phyloP scores from a whole-genome alignment of 1,140 invertebrate genomes.

The Thaumetopoea pityocampa region DNA sequence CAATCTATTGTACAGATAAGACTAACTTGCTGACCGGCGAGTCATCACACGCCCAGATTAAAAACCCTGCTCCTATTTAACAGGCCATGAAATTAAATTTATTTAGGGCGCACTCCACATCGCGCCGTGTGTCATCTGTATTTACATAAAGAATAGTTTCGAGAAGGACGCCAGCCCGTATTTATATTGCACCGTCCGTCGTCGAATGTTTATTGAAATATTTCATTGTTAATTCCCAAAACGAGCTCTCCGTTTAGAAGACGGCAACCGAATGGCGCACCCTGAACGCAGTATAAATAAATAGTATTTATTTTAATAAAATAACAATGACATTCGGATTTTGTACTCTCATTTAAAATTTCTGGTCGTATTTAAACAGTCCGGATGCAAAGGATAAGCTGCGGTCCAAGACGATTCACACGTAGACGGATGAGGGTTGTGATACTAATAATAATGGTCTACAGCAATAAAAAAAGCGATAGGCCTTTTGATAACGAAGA shows the following conservation, averaged over 20 bases:
- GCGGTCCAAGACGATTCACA: constrained; percentile 39
- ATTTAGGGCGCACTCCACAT: constrained; percentile 62
- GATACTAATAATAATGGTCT: constrained; percentile 50
- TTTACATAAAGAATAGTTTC: constrained; percentile 69
- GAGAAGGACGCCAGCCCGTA: constrained; percentile 53
- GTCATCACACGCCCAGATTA: constrained; percentile 43
- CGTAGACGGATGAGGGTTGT: constrained; percentile 37
- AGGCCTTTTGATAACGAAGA: constrained; percentile 47
- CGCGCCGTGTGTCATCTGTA: constrained; percentile 51
- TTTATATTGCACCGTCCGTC: constrained; percentile 61
- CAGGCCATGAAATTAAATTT: constrained; percentile 67
- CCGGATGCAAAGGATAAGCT: constrained; percentile 46
- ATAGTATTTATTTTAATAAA: constrained; percentile 70
- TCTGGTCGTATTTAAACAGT: too few relatives aligned
- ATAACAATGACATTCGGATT: constrained; percentile 49
- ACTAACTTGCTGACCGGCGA: constrained; percentile 32
- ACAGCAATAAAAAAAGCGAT: constrained; percentile 54
- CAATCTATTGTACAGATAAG: too few relatives aligned
- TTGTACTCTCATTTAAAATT: too few relatives aligned
- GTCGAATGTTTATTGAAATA: constrained; percentile 66
- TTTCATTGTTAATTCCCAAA: constrained; percentile 70
- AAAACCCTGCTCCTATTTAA: constrained; percentile 43
- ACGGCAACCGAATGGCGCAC: constrained; percentile 40
- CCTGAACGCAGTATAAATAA: constrained; percentile 57
- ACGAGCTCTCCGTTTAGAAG: constrained; percentile 45